Evolutionary conservation across 2,888 invertebrate species (phyloP), one percentile per base, ranked within the genome.

Genomic region (Troglohyphantes excavatus): DNA sequence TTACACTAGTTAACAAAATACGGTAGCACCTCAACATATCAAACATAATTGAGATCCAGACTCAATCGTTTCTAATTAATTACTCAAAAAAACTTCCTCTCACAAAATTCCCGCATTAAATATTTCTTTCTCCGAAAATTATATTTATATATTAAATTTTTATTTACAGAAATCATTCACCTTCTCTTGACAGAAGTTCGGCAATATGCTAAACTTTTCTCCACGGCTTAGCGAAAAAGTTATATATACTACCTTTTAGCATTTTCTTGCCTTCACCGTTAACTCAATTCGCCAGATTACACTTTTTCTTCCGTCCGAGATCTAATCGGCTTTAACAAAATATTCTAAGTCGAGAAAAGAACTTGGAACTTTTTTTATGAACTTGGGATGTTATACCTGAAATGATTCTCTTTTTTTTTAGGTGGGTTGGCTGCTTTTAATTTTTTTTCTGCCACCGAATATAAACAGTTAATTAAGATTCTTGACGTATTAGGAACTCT

Each of bases 321-420:
- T 59, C 27, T 75, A 75, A 75, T 75, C 73, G 59, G 73, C 73
- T 75, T 73, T 23, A 13, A 59, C n/a, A 53, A 75, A 75, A 75
- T 59, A 53, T 59, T 75, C 29, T 19, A 29, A n/a, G 29, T 26
- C 27, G 6, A 0, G 11, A 59, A 53, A 53, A 21, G 26, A 53
- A 27, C 33, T 33, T n/a, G 27, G 2, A 46, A 7, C 59, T 17
- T 27, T 68, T 68, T 67, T 73, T 59, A 68, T 68, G 33, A n/a
- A 29, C 33, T 68, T 2, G 5, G 39, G n/a, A 53, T 1, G 53
- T 53, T 53, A n/a, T n/a, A n/a, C n/a, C 53, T 17, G 53, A 53
- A 53, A 53, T 53, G 2, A 13, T n/a, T n/a, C 3, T 7, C 17
- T 46, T 46, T 53, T 53, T 53, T 5, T 2, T n/a, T 39, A 1